These are phyloP conservation scores for Apeira syringaria DNA, from an alignment of 2,888 invertebrate species.

Conservation along the genomic window DNA sequence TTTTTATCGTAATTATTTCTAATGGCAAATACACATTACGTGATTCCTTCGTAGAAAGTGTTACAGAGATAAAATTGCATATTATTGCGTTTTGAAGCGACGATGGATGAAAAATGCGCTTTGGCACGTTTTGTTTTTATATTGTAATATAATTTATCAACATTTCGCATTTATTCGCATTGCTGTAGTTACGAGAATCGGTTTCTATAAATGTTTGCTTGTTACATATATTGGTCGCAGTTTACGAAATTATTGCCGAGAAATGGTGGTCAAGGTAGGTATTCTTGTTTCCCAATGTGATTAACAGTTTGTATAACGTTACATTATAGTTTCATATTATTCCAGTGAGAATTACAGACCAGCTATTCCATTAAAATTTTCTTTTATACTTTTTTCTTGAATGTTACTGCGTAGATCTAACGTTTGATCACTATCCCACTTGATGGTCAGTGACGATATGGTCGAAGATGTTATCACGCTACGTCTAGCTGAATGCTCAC, in stretches of 20 bases:
- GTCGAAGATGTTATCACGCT: too few species aligned
- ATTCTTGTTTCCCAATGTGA: background rate
- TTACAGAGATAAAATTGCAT: constrained; percentile 17
- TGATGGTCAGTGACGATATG: too few species aligned
- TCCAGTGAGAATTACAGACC: too few species aligned
- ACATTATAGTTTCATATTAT: background rate
- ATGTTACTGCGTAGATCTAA: too few species aligned
- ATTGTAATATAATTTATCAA: constrained; percentile 21
- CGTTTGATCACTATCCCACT: too few species aligned
- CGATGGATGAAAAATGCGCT: constrained; percentile 19
- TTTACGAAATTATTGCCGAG: constrained; percentile 10
- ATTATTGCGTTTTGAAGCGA: constrained; percentile 14
- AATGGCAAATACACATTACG: constrained; percentile 9
- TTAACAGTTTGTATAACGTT: too few species aligned
- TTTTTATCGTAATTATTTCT: background rate
- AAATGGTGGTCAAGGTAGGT: constrained; percentile 22
- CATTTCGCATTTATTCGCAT: constrained; percentile 28
- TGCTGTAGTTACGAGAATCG: constrained; percentile 18
- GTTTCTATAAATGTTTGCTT: constrained; percentile 16
- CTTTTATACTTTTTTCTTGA: too few species aligned
- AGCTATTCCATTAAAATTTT: too few species aligned
- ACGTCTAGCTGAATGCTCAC: too few species aligned
- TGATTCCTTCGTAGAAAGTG: constrained; percentile 17
- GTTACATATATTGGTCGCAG: constrained; percentile 6
- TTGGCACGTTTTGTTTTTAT: constrained; percentile 30